phyloP scores from a whole-genome alignment of 2,113 vertebrate species.

The Myotis davidii region DNA sequence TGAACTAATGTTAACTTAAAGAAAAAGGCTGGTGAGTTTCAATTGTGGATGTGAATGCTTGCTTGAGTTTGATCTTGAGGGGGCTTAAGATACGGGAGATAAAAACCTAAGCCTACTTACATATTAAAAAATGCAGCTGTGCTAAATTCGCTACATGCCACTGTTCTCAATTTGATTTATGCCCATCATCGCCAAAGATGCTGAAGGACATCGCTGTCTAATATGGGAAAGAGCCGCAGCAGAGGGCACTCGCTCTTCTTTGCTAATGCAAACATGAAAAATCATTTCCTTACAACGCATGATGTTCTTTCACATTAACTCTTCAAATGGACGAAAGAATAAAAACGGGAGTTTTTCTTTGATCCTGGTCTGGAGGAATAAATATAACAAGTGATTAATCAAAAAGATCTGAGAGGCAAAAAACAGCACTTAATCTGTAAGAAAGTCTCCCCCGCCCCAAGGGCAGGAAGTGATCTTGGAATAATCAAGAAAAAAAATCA shows the following conservation, averaged over 20 bases:
- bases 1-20: constrained; percentile 84
- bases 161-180: constrained; percentile 85
- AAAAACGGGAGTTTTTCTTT: constrained; percentile 79
- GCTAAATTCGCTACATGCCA: constrained; percentile 82
- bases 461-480: constrained; percentile 63
- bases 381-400: constrained; percentile 79
- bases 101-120: constrained; percentile 86
- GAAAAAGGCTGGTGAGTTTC: constrained; percentile 82
- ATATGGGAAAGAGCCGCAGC: constrained; percentile 80
- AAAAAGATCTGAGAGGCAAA: constrained; percentile 76
- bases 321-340: constrained; percentile 78
- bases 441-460: constrained; percentile 65
- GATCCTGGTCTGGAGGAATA: constrained; percentile 69
- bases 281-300: constrained; percentile 80
- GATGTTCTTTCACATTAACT: constrained; percentile 80
- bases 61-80: constrained; percentile 85
- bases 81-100: constrained; percentile 78
- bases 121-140: constrained; percentile 86
- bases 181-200: constrained; percentile 78
- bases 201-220: constrained; percentile 83
- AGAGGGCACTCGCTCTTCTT: constrained; percentile 78
- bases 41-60: constrained; percentile 82
- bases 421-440: constrained; percentile 63
- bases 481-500: constrained; percentile 8
- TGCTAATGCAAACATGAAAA: constrained; percentile 83